Evolutionary conservation across 2,113 vertebrate species (phyloP).

Genomic region (Eptesicus fuscus): DNA sequence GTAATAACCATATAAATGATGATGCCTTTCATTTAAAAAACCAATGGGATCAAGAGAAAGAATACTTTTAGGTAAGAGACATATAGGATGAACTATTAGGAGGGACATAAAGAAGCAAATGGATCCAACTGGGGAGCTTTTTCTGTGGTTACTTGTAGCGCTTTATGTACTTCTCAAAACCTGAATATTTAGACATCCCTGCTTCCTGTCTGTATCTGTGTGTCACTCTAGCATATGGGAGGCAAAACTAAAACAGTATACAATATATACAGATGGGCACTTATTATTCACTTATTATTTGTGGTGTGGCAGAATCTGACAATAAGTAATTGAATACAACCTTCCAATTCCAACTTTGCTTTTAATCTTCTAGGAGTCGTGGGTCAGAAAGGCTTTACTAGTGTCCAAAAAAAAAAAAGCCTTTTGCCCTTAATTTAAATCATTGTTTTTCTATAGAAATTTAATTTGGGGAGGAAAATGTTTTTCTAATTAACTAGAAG

Average conservation of each 20-base stretch:
- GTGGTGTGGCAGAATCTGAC: background rate
- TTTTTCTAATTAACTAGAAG: slow-evolving; percentile 78
- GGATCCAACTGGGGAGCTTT: background rate
- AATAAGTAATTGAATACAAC: background rate
- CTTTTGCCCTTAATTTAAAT: slow-evolving; percentile 74
- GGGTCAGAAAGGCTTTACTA: slow-evolving; percentile 31
- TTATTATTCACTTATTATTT: background rate
- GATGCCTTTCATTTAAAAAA: background rate
- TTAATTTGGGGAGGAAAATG: slow-evolving; percentile 71
- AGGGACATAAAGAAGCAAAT: background rate
- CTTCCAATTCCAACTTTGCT: slow-evolving; percentile 25
- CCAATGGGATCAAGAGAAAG: background rate
- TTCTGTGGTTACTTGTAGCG: background rate
- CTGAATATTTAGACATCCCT: background rate
- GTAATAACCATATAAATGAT: background rate
- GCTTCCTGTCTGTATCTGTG: background rate
- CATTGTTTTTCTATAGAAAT: slow-evolving; percentile 74
- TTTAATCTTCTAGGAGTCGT: slow-evolving; percentile 31
- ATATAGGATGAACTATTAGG: background rate
- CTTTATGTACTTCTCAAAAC: background rate
- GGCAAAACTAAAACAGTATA: background rate
- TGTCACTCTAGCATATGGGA: background rate
- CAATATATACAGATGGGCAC: background rate
- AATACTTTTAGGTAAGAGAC: background rate
- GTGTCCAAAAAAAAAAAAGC: background rate